Base-by-base conservation (phyloP, 2,888 invertebrate genomes). In the Aradus depressus region DNA sequence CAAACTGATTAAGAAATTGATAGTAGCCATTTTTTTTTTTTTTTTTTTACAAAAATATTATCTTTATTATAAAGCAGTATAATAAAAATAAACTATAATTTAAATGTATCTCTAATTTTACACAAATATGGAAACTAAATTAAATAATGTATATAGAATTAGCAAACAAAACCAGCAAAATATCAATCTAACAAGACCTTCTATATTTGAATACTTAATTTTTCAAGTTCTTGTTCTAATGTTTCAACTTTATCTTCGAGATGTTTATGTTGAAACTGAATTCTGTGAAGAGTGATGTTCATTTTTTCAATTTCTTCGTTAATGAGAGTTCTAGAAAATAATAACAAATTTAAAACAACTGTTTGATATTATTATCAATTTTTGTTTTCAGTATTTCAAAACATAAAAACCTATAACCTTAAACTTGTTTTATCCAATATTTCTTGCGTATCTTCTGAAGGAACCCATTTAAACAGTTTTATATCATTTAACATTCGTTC, bases 191-290 rank as follows among this genome's bases (percentile, higher is more conserved):
- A n/a, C n/a, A n/a, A n/a, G n/a, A n/a, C n/a, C 25, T 6, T 44
- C 34, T 44, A 44, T 22, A 21, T n/a, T 32, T 32, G 28, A 22
- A 35, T 44, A 21, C 19, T 44, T 19, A 44, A 23, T 14, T 32
- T 28, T 22, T 19, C 16, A 35, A 44, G 32, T 44, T 44, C 44
- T 19, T 44, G 22, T 32, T 44, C 44, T 34, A 44, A 35, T 35
- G 21, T 12, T 14, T n/a, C 19, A 4, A 44, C 34, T 22, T 21
- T 44, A 10, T 44, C 44, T 34, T 44, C 35, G 35, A 34, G 6
- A n/a, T 34, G n/a, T 34, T 34, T 34, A 34, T 5, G n/a, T 4
- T 34, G n/a, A 4, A 34, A 6, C n/a, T 34, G 35, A 6, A 4
- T 34, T 34, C 14, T 16, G 5, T 34, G n/a, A n/a, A n/a, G n/a